phyloP scores from a whole-genome alignment of 1,140 invertebrate species.

The Marisa cornuarietis region DNA sequence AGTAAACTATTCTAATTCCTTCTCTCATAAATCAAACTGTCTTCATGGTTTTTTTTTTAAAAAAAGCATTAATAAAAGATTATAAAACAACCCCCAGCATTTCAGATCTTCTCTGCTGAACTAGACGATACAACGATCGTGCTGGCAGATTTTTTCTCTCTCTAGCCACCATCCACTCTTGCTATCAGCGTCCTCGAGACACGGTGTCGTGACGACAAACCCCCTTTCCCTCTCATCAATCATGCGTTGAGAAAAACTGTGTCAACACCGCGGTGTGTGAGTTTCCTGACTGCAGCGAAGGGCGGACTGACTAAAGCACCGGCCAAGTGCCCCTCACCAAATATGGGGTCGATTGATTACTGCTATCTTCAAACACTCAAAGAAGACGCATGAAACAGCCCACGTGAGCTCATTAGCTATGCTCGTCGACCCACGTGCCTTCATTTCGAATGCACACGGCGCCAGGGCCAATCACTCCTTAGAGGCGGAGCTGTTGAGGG shows the following conservation, averaged over 20 bases:
- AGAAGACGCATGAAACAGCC: conserved; percentile 8
- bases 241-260: neutral
- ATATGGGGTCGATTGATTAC: conserved; percentile 24
- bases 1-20: no score
- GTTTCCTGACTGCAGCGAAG: neutral
- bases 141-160: no score
- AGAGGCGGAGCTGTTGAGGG: conserved; percentile 5
- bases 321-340: conserved; percentile 16
- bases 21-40: no score
- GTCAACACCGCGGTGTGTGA: neutral
- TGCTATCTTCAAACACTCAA: conserved; percentile 24
- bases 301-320: neutral
- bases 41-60: no score
- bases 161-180: no score
- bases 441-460: neutral
- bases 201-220: neutral
- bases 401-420: conserved; percentile 28
- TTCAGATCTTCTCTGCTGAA: no score
- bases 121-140: no score
- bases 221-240: conserved; percentile 3
- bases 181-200: neutral
- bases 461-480: conserved; percentile 7
- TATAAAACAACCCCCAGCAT: no score
- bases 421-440: neutral
- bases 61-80: no score